Conservation (phyloP, 2,797 vertebrate species). For the Trachops cirrhosus region DNA sequence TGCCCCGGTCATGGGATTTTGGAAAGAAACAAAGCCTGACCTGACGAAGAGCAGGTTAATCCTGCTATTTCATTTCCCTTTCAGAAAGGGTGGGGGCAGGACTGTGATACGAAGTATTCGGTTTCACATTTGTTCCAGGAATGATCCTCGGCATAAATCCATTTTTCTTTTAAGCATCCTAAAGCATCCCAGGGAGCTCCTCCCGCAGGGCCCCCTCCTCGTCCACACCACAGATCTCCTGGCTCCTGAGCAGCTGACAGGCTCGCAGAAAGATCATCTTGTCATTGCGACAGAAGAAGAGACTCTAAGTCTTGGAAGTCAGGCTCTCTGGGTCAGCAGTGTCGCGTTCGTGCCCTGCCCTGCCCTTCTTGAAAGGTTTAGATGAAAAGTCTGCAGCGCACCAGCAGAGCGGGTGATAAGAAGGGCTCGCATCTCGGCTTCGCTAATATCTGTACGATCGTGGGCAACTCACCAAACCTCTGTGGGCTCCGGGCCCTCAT, state of each 20-base stretch:
- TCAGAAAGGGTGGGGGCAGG: constrained; percentile 45
- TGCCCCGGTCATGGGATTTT: constrained; percentile 49
- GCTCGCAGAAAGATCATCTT: constrained; percentile 50
- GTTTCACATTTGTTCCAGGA: constrained; percentile 78
- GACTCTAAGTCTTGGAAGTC: not conserved
- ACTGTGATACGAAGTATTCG: constrained; percentile 58
- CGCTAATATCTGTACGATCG: not conserved
- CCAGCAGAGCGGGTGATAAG: not conserved
- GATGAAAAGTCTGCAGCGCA: not conserved
- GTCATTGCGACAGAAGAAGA: not conserved
- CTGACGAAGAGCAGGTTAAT: constrained; percentile 66
- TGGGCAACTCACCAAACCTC: not conserved
- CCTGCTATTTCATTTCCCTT: constrained; percentile 65
- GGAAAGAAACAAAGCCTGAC: constrained; percentile 58
- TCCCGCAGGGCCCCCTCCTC: not conserved
- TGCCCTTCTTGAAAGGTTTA: not conserved
- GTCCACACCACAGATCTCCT: constrained; percentile 6
- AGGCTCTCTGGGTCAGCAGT: not conserved
- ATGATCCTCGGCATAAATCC: constrained; percentile 71
- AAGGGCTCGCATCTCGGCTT: not conserved
- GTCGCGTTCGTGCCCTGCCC: not conserved
- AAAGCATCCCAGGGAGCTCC: constrained; percentile 46
- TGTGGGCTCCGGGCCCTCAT: not conserved
- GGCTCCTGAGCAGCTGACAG: constrained; percentile 61
- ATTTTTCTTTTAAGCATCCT: constrained; percentile 70